These are phyloP conservation scores for Drosophila lacertosa DNA, from an alignment of 1,140 invertebrate species.

Conservation along the genomic window DNA sequence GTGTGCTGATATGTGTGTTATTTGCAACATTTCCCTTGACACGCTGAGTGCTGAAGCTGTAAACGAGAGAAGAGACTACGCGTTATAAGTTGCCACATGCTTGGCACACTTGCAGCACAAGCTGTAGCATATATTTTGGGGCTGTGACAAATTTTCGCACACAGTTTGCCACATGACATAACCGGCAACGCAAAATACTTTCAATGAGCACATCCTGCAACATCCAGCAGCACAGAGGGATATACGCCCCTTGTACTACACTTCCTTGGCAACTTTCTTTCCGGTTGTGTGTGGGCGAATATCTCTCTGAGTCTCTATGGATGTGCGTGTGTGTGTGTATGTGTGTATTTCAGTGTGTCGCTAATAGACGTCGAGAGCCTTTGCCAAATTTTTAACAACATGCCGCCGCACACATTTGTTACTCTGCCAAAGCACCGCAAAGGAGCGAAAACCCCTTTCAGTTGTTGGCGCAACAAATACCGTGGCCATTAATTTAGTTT, in stretches of 20 bases:
- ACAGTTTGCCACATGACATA: slow-evolving; percentile 49
- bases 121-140: slow-evolving; percentile 52
- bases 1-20: background rate
- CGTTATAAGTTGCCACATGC: background rate
- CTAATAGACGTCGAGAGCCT: slow-evolving; percentile 46
- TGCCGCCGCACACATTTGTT: slow-evolving; percentile 25
- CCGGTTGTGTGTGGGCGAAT: background rate
- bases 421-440: slow-evolving; percentile 24
- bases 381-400: slow-evolving; percentile 50
- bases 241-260: slow-evolving; percentile 23
- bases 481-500: slow-evolving; percentile 63
- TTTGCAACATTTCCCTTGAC: slow-evolving; percentile 1
- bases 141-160: slow-evolving; percentile 40
- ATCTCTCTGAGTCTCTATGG: background rate
- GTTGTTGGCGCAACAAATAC: slow-evolving; percentile 49
- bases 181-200: slow-evolving; percentile 50
- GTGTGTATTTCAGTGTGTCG: slow-evolving; percentile 7
- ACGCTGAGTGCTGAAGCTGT: slow-evolving; percentile 15
- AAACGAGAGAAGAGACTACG: slow-evolving; percentile 10
- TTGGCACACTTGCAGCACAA: slow-evolving; percentile 20
- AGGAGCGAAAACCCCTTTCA: slow-evolving; percentile 33
- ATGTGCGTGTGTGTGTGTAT: background rate
- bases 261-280: slow-evolving; percentile 44
- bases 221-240: slow-evolving; percentile 1
- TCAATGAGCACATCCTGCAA: slow-evolving; percentile 50